Conservation (phyloP, 2,797 vertebrate genomes). For the Amphiprion clarkii region DNA sequence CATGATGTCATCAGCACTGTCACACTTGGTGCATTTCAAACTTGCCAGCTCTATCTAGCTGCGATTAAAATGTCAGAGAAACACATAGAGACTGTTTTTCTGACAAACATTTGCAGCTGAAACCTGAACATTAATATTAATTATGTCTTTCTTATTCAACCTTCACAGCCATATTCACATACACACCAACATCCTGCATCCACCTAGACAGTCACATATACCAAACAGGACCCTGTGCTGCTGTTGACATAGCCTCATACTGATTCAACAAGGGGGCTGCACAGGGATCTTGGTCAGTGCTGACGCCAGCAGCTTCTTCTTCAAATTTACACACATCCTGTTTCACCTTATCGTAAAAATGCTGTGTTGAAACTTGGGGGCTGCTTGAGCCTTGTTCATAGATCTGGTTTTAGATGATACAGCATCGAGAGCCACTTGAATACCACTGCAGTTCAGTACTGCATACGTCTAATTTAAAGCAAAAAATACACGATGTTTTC, state of each 20-base stretch:
- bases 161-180: background rate
- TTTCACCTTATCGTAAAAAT: slow-evolving; percentile 20
- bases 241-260: slow-evolving; percentile 33
- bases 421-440: background rate
- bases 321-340: slow-evolving; percentile 30
- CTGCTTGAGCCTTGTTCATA: background rate
- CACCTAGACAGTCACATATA: background rate
- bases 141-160: background rate
- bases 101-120: background rate
- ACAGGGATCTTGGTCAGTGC: slow-evolving; percentile 36
- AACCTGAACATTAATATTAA: slow-evolving; percentile 1
- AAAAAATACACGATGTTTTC: slow-evolving; percentile 4
- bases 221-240: slow-evolving; percentile 1
- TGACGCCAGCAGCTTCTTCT: slow-evolving; percentile 45
- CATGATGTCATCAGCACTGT: background rate
- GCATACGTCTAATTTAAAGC: background rate
- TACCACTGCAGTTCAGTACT: background rate
- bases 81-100: background rate
- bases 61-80: background rate
- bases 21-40: slow-evolving; percentile 13
- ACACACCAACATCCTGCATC: background rate
- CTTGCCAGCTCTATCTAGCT: slow-evolving; percentile 2
- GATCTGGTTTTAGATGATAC: background rate
- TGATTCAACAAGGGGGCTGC: slow-evolving; percentile 36
- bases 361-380: slow-evolving; percentile 8